These are phyloP conservation scores for Amphiprion clarkii DNA, from an alignment of 2,797 vertebrate species.

Conservation along the genomic window DNA sequence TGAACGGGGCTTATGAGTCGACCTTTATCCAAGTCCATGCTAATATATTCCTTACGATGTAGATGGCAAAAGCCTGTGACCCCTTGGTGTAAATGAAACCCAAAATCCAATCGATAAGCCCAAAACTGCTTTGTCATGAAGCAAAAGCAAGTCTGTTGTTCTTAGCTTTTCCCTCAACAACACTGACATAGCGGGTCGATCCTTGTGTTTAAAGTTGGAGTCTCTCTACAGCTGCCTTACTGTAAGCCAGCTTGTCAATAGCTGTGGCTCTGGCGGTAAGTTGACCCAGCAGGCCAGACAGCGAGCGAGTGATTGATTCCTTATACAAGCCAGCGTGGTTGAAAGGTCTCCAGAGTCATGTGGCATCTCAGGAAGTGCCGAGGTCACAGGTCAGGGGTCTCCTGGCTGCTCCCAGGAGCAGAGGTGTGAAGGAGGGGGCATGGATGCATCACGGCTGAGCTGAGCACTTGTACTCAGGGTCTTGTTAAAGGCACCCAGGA, in stretches of 20 bases:
- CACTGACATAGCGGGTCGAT: slow-evolving; percentile 18
- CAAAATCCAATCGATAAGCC: neutral
- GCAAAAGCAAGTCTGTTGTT: slow-evolving; percentile 10
- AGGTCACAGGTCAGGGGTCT: slow-evolving; percentile 65
- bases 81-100: neutral
- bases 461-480: slow-evolving; percentile 7
- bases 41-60: neutral
- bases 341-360: slow-evolving; percentile 67
- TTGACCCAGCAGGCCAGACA: slow-evolving; percentile 60
- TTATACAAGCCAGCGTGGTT: slow-evolving; percentile 59
- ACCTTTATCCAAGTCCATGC: neutral
- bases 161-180: slow-evolving; percentile 13
- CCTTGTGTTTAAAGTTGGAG: slow-evolving; percentile 12
- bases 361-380: slow-evolving; percentile 67
- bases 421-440: neutral
- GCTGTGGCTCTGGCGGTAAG: slow-evolving; percentile 28
- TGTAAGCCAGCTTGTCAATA: slow-evolving; percentile 65
- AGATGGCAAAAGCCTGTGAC: neutral
- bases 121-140: neutral
- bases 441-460: slow-evolving; percentile 20
- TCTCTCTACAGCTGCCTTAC: slow-evolving; percentile 32
- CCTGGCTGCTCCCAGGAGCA: slow-evolving; percentile 22
- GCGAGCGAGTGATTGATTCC: slow-evolving; percentile 74
- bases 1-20: neutral
- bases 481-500: slow-evolving; percentile 64